Evolutionary conservation across 2,797 vertebrate species (phyloP).

Genomic region (Xiphorhynchus erythropygius): DNA sequence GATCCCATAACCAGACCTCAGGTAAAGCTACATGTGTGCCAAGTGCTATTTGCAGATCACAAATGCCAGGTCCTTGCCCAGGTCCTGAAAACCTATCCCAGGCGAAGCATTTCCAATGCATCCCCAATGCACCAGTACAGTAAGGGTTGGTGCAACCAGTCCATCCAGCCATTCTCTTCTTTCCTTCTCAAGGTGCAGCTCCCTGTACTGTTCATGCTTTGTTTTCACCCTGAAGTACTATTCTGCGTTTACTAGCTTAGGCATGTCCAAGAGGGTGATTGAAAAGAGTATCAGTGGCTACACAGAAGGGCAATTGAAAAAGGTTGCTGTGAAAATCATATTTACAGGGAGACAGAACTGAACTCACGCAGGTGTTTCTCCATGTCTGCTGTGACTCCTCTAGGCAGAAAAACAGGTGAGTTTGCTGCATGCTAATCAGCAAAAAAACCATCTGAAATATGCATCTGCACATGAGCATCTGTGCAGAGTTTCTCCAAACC

Average conservation of each 20-base stretch:
- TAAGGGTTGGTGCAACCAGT: background rate
- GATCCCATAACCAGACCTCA: background rate
- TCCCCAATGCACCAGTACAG: rapidly evolving
- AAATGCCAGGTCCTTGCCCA: background rate
- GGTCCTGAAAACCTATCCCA: background rate
- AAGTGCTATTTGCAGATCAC: background rate
- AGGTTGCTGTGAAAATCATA: background rate
- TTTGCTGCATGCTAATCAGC: constrained; percentile 64
- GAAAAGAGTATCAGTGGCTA: background rate
- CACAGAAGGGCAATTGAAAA: background rate
- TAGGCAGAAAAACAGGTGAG: constrained; percentile 64
- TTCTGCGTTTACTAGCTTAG: background rate
- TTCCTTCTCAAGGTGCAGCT: background rate
- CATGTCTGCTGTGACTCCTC: constrained; percentile 42
- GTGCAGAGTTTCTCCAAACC: constrained; percentile 57
- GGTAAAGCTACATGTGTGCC: background rate
- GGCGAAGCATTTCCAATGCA: background rate
- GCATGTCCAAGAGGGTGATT: background rate
- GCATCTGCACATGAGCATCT: constrained; percentile 70
- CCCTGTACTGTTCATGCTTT: background rate
- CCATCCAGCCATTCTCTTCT: background rate
- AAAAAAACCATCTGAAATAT: constrained; percentile 61
- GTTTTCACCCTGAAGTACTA: background rate
- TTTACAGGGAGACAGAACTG: constrained; percentile 36
- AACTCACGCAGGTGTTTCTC: constrained; percentile 41